Percentiles rank a stretch among this genome's conserved stretches.
Evolutionary conservation across 2,797 vertebrate species (phyloP).

Genomic region (Sebastes taczanowskii): DNA sequence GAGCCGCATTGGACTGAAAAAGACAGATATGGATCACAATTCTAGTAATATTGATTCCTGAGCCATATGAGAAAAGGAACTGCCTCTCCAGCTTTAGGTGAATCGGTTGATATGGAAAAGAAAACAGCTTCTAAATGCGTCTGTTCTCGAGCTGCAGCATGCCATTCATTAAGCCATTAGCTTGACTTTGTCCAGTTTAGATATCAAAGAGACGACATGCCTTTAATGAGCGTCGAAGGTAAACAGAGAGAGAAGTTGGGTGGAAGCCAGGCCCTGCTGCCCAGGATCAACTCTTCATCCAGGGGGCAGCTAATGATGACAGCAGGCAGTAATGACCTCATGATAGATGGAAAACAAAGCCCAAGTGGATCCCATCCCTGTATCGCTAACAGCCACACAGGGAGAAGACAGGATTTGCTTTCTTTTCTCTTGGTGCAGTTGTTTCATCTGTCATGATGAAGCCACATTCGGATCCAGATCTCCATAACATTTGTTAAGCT

Average conservation of each 20-base stretch:
- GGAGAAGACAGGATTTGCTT: conserved; percentile 4
- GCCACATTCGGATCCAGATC: not conserved
- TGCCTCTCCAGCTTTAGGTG: not conserved
- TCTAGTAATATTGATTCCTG: not conserved
- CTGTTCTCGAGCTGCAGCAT: not conserved
- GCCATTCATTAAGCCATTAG: conserved; percentile 30
- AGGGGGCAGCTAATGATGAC: conserved; percentile 63
- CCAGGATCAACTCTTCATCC: conserved; percentile 62
- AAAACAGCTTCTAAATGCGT: not conserved
- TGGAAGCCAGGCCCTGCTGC: conserved; percentile 50
- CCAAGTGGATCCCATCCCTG: conserved; percentile 27
- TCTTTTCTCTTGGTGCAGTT: conserved; percentile 19
- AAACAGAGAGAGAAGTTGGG: conserved; percentile 65
- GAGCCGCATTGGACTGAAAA: not conserved
- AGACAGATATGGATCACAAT: not conserved
- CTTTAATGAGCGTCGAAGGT: conserved; percentile 54
- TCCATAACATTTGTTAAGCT: not conserved
- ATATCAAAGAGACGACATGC: conserved; percentile 40
- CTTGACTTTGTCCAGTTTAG: conserved; percentile 47
- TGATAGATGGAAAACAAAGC: conserved; percentile 74
- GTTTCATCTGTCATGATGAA: conserved; percentile 20
- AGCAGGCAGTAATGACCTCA: conserved; percentile 62
- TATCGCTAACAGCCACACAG: conserved; percentile 21
- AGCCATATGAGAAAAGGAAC: not conserved
- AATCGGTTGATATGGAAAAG: not conserved